These are phyloP conservation scores for Argyresthia albistria DNA, from an alignment of 2,888 invertebrate genomes.

Conservation along the genomic window DNA sequence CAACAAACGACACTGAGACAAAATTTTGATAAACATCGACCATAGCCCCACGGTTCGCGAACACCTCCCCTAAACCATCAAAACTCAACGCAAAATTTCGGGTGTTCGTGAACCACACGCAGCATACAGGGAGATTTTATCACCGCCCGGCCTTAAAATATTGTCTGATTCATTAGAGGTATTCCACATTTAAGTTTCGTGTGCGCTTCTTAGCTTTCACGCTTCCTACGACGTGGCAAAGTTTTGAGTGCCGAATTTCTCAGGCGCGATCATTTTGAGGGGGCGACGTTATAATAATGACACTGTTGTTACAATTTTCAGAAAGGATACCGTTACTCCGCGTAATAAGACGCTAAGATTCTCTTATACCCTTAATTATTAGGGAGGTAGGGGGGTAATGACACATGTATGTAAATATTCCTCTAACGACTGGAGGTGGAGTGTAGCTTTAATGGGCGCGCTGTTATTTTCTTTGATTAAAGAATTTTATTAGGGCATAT, in stretches of 20 bases:
- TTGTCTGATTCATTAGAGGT: slow-evolving; percentile 73
- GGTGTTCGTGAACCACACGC: too few relatives aligned
- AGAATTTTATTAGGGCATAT: slow-evolving; percentile 70
- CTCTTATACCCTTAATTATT: slow-evolving; percentile 71
- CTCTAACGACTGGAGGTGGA: slow-evolving; percentile 64
- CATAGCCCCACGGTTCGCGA: too few relatives aligned
- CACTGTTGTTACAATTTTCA: slow-evolving; percentile 67
- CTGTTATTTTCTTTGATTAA: slow-evolving; percentile 73
- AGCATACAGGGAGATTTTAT: slow-evolving; percentile 54
- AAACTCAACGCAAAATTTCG: too few relatives aligned
- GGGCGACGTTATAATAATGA: slow-evolving; percentile 46
- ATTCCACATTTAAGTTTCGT: slow-evolving; percentile 69
- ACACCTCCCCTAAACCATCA: too few relatives aligned
- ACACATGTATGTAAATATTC: slow-evolving; percentile 72
- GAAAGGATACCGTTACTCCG: slow-evolving; percentile 69
- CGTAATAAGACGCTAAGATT: slow-evolving; percentile 73
- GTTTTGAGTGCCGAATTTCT: slow-evolving; percentile 44
- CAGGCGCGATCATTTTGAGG: slow-evolving; percentile 46
- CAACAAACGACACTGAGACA: slow-evolving; percentile 37
- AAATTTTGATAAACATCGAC: slow-evolving; percentile 62
- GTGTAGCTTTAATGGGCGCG: slow-evolving; percentile 62
- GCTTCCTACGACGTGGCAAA: slow-evolving; percentile 26
- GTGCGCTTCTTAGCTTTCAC: slow-evolving; percentile 46
- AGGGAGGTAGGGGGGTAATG: slow-evolving; percentile 44
- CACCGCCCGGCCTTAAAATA: slow-evolving; percentile 69